phyloP scores from a whole-genome alignment of 2,113 vertebrate species.

The Albula goreensis region DNA sequence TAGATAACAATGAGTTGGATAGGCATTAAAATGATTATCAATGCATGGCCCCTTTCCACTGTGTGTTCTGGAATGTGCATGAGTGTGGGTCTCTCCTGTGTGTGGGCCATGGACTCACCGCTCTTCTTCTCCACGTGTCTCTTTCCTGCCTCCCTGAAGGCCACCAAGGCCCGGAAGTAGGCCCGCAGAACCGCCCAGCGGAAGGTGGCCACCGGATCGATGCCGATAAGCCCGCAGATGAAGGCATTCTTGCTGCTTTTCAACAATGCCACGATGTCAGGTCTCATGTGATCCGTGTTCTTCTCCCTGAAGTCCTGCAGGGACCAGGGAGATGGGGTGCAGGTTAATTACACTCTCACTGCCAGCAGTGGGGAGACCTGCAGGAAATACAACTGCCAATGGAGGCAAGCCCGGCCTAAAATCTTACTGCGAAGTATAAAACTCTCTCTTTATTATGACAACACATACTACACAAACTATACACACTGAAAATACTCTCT shows the following conservation, averaged over 20 bases:
- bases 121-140: conserved; percentile 80
- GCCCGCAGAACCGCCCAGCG: conserved; percentile 93
- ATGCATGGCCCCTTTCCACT: neutral
- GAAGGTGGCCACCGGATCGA: conserved; percentile 90
- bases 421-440: neutral
- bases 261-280: conserved; percentile 91
- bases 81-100: neutral
- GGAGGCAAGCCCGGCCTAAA: neutral
- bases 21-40: neutral
- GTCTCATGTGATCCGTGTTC: conserved; percentile 98
- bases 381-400: too few species aligned
- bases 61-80: neutral
- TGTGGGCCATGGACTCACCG: conserved; percentile 68
- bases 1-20: neutral
- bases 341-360: too few species aligned
- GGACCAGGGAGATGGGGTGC: neutral
- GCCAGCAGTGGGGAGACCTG: too few species aligned
- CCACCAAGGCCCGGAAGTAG: conserved; percentile 90
- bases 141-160: conserved; percentile 88
- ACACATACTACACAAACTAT: neutral
- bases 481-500: neutral
- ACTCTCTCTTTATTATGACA: too few species aligned
- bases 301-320: conserved; percentile 95
- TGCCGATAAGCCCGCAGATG: conserved; percentile 90
- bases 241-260: conserved; percentile 94